Percentiles rank a stretch among this genome's conserved stretches.
These are phyloP conservation scores for Ricordea florida DNA, from an alignment of 92 coral and sea anemone genomes.

Conservation along the genomic window DNA sequence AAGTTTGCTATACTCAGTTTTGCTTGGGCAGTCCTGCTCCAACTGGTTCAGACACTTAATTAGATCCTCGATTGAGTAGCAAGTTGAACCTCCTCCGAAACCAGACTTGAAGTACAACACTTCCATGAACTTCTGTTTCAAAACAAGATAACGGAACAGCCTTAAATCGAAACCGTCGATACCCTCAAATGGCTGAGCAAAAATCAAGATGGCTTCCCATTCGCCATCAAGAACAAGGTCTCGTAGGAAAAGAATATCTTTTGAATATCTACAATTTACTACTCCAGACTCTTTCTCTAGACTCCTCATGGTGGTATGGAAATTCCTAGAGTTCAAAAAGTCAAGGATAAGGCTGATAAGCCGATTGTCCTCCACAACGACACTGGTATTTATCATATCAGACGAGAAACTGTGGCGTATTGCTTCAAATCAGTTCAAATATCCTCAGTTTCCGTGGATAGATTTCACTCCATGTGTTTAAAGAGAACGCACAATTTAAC, in stretches of 20 bases:
- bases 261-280: conserved; percentile 76
- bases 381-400: conserved; percentile 66
- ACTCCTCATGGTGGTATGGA: conserved; percentile 81
- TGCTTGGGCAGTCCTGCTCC: conserved; percentile 81
- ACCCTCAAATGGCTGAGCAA: conserved; percentile 90
- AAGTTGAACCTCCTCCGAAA: conserved; percentile 66
- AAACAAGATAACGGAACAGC: conserved; percentile 83
- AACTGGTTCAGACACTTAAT: conserved; percentile 82
- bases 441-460: background rate
- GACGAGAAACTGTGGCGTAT: background rate
- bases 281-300: conserved; percentile 92
- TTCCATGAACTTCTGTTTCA: conserved; percentile 94
- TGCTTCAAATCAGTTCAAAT: background rate
- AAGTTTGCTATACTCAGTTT: conserved; percentile 86
- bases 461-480: background rate
- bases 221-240: conserved; percentile 97
- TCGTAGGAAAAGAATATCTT: conserved; percentile 85
- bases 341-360: conserved; percentile 83
- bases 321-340: conserved; percentile 81
- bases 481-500: no score
- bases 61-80: conserved; percentile 83
- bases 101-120: conserved; percentile 93
- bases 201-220: conserved; percentile 91
- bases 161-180: conserved; percentile 82
- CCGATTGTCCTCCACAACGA: conserved; percentile 72